Evolutionary conservation across 2,888 invertebrate species (phyloP).

Genomic region (Ceriagrion tenellum): DNA sequence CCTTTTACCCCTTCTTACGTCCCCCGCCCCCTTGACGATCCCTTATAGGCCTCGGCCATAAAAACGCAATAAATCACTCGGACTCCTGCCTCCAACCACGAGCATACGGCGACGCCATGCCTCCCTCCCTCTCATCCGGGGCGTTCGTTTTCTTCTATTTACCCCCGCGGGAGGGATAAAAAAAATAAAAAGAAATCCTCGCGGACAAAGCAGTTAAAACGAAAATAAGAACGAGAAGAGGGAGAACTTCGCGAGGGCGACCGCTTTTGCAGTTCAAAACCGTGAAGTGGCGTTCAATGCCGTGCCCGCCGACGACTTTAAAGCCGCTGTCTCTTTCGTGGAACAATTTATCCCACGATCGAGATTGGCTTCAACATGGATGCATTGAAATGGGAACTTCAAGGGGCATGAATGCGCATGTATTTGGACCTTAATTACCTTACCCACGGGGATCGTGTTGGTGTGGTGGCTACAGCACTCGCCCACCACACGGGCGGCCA

Average conservation of each 20-base stretch:
- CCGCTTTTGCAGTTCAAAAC: neutral
- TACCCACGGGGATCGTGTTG: no score
- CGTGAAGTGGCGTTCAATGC: neutral
- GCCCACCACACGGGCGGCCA: no score
- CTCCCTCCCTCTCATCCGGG: neutral
- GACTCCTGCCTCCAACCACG: neutral
- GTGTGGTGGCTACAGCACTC: no score
- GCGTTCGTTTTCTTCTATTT: neutral
- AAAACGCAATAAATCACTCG: slow-evolving; percentile 15
- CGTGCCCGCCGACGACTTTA: no score
- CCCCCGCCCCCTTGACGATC: neutral
- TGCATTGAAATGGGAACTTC: no score
- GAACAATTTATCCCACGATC: no score
- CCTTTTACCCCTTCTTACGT: no score
- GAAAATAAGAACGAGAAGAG: neutral
- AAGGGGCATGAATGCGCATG: no score
- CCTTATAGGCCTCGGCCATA: slow-evolving; percentile 7
- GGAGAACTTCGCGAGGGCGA: neutral
- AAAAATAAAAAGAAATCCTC: neutral
- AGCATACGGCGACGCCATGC: neutral
- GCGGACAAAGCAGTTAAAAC: neutral
- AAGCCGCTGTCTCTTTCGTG: no score
- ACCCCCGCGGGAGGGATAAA: neutral
- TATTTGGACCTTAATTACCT: no score
- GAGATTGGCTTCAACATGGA: no score